A percentile compares a stretch with the other conserved stretches of the same genome.
Evolutionary conservation across 2,797 vertebrate species (phyloP).

Genomic region (Coendou prehensilis): DNA sequence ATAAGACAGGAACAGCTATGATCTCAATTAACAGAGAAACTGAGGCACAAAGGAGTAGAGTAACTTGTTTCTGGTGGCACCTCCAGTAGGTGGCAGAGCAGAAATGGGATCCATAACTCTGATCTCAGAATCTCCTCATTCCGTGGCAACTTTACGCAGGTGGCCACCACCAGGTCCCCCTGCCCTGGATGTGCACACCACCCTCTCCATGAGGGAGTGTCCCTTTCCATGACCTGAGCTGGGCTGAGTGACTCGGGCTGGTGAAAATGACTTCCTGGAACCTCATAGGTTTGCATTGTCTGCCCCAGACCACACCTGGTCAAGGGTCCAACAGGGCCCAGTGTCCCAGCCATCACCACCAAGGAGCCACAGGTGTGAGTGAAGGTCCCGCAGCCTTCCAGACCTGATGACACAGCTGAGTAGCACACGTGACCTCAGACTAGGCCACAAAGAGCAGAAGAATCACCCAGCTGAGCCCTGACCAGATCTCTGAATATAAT

Average conservation of each 20-base stretch:
- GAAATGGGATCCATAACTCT: neutral
- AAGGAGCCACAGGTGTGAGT: neutral
- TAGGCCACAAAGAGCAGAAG: neutral
- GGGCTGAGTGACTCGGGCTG: neutral
- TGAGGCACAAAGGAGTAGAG: neutral
- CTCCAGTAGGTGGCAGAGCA: no score
- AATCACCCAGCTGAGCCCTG: neutral
- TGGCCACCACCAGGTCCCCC: neutral
- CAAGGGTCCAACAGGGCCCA: neutral
- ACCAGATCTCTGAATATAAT: neutral
- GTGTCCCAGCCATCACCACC: neutral
- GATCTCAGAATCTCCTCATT: neutral
- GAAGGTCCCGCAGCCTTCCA: neutral
- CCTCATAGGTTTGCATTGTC: neutral
- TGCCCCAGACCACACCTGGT: neutral
- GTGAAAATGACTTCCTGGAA: neutral
- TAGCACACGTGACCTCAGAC: neutral
- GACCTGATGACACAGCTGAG: neutral
- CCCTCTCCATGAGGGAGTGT: neutral
- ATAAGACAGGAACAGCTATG: neutral
- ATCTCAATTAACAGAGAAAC: neutral
- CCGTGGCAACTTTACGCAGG: rapidly evolving
- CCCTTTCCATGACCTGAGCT: neutral
- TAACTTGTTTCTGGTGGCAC: neutral
- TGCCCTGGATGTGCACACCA: rapidly evolving